Base-by-base conservation (phyloP, 2,888 invertebrate species). In the Chalcosyrphus nemorum region DNA sequence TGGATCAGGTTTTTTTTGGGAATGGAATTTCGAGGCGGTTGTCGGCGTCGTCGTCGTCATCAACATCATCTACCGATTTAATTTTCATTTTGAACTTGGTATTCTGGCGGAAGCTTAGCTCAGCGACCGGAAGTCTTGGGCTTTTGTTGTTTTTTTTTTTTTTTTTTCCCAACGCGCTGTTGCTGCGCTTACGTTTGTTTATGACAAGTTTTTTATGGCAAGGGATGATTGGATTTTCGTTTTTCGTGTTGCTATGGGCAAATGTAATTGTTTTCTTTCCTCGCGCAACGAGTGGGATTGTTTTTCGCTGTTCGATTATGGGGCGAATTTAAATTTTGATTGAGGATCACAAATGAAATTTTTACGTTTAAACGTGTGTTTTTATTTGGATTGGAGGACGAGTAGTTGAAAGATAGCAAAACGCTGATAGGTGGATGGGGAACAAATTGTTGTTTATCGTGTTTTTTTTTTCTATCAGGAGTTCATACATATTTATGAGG, bases 81-180 rank as follows among this genome's bases (percentile, higher is more conserved):
- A 66, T 71, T 77, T 82, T 61, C 41, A 24, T 82, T 72, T 54
- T 52, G 71, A 66, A 61, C 52, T 54, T 66, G 59, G n/a, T 63
- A 52, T 65, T 56, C 38, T 52, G 70, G 21, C 45, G 71, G 57
- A 59, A 52, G 65, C 70, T 43, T 52, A 43, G 27, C 21, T 4
- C 57, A 19, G 27, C 41, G 52, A 80, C 74, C 52, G 74, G 74
- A 71, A 72, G 72, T 66, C 61, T 56, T 61, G 35, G 47, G 75
- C 47, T 43, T 27, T 45, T 27, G n/a, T n/a, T n/a, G n/a, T n/a
- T n/a, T n/a, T n/a, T n/a, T n/a, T n/a, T n/a, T n/a, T n/a, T n/a
- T n/a, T n/a, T n/a, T n/a, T n/a, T n/a, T n/a, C n/a, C n/a, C n/a
- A n/a, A n/a, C n/a, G n/a, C 54, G 66, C 43, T 54, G 24, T 24